phyloP scores from a whole-genome alignment of 2,888 invertebrate species.

The Cancer borealis region DNA sequence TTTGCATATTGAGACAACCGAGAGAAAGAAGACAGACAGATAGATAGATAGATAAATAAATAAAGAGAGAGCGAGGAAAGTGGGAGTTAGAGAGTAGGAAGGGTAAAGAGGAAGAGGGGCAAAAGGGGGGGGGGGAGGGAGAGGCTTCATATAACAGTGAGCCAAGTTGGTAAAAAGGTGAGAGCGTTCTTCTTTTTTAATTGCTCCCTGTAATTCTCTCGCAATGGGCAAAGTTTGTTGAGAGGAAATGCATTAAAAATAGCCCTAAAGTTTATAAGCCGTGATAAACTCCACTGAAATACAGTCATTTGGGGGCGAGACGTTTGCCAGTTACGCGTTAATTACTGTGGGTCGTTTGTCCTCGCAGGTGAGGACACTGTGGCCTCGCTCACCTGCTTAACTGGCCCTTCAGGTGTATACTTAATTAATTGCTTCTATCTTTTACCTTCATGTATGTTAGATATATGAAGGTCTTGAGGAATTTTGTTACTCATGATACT shows the following conservation, averaged over 20 bases:
- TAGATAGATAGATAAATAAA: not conserved
- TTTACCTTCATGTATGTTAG: not conserved
- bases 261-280: conserved; percentile 53
- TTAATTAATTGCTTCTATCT: not conserved
- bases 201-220: conserved; percentile 49
- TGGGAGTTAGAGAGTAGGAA: not conserved
- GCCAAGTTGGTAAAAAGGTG: conserved; percentile 17
- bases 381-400: not conserved
- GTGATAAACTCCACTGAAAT: conserved; percentile 43
- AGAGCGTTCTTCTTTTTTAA: conserved; percentile 48
- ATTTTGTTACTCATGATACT: too few relatives aligned
- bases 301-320: conserved; percentile 3
- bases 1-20: not conserved
- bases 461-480: not conserved
- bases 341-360: not conserved
- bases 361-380: not conserved
- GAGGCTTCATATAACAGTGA: conserved; percentile 12
- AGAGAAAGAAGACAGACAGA: not conserved
- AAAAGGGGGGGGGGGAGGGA: not conserved
- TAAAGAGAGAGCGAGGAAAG: not conserved
- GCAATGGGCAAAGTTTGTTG: conserved; percentile 59
- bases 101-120: not conserved
- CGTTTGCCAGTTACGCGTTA: conserved; percentile 23
- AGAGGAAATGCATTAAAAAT: conserved; percentile 59
- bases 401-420: not conserved